Percentiles rank a stretch among this genome's conserved stretches.
phyloP scores from a whole-genome alignment of 2,113 vertebrate species.

The Chlorodrepanis virens region DNA sequence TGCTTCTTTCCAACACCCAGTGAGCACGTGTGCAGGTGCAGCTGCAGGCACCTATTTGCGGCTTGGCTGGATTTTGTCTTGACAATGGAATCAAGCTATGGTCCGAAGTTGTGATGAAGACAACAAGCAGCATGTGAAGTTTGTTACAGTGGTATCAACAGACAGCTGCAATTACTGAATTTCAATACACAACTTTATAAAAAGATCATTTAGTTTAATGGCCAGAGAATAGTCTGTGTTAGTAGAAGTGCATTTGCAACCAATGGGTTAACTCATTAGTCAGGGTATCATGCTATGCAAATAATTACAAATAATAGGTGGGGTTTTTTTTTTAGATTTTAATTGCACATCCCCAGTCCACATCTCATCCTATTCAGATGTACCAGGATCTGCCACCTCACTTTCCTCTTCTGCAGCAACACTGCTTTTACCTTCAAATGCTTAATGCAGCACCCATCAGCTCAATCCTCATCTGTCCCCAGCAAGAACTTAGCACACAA shows the following conservation, averaged over 20 bases:
- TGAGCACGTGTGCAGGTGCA: rapidly evolving
- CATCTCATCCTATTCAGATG: not conserved
- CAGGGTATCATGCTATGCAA: not conserved
- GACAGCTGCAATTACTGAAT: not conserved
- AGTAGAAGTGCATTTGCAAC: not conserved
- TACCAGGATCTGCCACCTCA: not conserved
- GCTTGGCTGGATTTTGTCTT: not conserved
- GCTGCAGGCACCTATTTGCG: not conserved
- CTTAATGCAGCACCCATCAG: not conserved
- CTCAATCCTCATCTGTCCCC: not conserved
- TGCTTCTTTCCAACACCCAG: not conserved
- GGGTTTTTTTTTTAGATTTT: not conserved
- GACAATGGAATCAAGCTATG: not conserved
- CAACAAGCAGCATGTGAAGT: not conserved
- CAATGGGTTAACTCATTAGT: not conserved
- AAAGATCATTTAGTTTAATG: not conserved
- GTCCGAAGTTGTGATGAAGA: not conserved
- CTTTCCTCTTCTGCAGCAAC: not conserved
- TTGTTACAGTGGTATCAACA: not conserved
- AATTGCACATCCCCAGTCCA: not conserved
- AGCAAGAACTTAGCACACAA: not conserved
- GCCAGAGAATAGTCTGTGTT: not conserved
- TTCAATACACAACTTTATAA: not conserved
- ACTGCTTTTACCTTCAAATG: not conserved
- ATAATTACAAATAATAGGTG: not conserved